Evolutionary conservation across 2,113 vertebrate genomes (phyloP).

Genomic region (Anolis sagrei): DNA sequence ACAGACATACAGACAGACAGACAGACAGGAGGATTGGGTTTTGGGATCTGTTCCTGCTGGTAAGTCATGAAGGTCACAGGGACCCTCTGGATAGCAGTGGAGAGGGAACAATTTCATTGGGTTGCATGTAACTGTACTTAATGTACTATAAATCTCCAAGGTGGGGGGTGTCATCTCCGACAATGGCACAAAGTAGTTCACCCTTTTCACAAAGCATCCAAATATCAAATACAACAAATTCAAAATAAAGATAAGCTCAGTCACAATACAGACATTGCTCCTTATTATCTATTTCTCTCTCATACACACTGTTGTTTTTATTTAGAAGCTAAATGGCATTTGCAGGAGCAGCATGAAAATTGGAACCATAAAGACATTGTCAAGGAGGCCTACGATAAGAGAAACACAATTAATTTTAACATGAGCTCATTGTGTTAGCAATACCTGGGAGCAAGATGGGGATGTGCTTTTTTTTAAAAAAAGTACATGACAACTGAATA

Average conservation of each 20-base stretch:
- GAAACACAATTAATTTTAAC: slow-evolving; percentile 21
- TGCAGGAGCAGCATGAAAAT: slow-evolving; percentile 6
- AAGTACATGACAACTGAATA: not conserved
- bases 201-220: not conserved
- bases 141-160: no score
- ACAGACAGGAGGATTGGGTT: no score
- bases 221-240: not conserved
- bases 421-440: slow-evolving; percentile 14
- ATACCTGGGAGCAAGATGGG: not conserved
- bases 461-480: not conserved
- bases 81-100: no score
- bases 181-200: not conserved
- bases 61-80: no score
- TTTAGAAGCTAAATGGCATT: slow-evolving; percentile 4
- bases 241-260: not conserved
- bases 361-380: slow-evolving; percentile 2
- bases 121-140: no score
- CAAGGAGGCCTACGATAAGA: slow-evolving; percentile 8
- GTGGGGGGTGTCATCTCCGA: no score
- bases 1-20: no score
- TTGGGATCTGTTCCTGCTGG: no score
- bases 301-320: not conserved
- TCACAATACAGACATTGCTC: not conserved
- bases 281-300: not conserved
- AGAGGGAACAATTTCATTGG: no score